A percentile compares a stretch with the other conserved stretches of the same genome.
Conservation (phyloP, 2,113 vertebrate species). For the Eulemur macaco region DNA sequence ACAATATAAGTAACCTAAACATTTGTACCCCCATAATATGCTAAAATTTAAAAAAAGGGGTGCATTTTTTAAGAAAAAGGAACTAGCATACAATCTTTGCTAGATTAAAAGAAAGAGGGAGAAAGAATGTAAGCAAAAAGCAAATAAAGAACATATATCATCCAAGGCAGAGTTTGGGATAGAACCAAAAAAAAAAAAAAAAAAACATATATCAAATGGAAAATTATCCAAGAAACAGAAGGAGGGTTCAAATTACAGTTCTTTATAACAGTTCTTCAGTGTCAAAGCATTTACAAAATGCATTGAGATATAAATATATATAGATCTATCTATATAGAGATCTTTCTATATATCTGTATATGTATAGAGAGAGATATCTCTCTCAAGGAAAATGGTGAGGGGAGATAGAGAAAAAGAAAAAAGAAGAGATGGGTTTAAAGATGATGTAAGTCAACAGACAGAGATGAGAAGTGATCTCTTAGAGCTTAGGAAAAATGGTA, state of each 20-base stretch:
- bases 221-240: slow-evolving; percentile 4
- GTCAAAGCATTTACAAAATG: slow-evolving; percentile 1
- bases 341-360: no score
- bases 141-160: neutral
- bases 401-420: neutral
- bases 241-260: neutral
- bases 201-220: neutral
- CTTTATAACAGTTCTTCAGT: neutral
- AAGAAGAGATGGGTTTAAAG: neutral
- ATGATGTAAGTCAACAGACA: neutral
- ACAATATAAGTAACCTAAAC: no score
- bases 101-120: slow-evolving; percentile 1
- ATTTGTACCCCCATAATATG: no score
- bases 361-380: neutral
- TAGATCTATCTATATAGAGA: no score
- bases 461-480: neutral
- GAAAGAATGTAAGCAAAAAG: slow-evolving; percentile 10
- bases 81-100: neutral
- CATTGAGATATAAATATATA: no score
- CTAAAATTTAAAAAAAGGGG: neutral
- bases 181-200: no score
- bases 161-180: no score
- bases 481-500: neutral
- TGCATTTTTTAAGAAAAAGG: neutral
- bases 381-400: neutral